These are phyloP conservation scores for Tautogolabrus adspersus DNA, from an alignment of 2,113 vertebrate genomes.

Conservation along the genomic window DNA sequence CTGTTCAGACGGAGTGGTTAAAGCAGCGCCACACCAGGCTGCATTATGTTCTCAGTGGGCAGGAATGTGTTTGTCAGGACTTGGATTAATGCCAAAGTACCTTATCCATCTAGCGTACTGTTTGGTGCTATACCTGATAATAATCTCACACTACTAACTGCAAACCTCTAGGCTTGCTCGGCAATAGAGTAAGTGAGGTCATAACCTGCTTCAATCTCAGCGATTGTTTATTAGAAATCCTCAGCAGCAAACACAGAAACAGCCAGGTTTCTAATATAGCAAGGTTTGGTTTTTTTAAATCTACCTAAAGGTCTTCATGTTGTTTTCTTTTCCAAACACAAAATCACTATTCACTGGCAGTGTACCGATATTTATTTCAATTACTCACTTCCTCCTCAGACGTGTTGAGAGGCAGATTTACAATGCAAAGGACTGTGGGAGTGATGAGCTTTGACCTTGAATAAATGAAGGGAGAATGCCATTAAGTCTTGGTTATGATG, in stretches of 20 bases:
- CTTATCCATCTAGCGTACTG: slow-evolving; percentile 37
- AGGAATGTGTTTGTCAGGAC: slow-evolving; percentile 60
- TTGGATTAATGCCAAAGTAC: slow-evolving; percentile 45
- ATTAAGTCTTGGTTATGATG: slow-evolving; percentile 70
- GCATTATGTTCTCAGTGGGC: slow-evolving; percentile 32
- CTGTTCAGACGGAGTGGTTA: slow-evolving; percentile 42
- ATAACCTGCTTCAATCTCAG: slow-evolving; percentile 11
- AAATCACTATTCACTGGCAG: slow-evolving; percentile 26
- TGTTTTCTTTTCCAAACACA: slow-evolving; percentile 28
- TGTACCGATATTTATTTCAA: slow-evolving; percentile 42
- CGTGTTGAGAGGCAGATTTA: slow-evolving; percentile 65
- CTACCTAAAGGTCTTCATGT: neutral
- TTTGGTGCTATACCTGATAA: slow-evolving; percentile 48
- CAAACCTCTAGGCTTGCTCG: slow-evolving; percentile 11
- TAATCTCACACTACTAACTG: slow-evolving; percentile 51
- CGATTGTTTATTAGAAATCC: slow-evolving; percentile 17
- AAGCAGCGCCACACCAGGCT: slow-evolving; percentile 34
- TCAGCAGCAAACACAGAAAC: neutral
- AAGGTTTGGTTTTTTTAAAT: slow-evolving; percentile 26
- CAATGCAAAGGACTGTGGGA: slow-evolving; percentile 74
- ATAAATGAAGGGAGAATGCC: slow-evolving; percentile 73
- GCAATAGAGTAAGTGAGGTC: slow-evolving; percentile 30
- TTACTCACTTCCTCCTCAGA: slow-evolving; percentile 62
- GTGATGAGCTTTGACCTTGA: slow-evolving; percentile 80
- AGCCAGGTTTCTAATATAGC: neutral